These are phyloP conservation scores for Limanda limanda DNA, from an alignment of 2,113 vertebrate species.

Conservation along the genomic window DNA sequence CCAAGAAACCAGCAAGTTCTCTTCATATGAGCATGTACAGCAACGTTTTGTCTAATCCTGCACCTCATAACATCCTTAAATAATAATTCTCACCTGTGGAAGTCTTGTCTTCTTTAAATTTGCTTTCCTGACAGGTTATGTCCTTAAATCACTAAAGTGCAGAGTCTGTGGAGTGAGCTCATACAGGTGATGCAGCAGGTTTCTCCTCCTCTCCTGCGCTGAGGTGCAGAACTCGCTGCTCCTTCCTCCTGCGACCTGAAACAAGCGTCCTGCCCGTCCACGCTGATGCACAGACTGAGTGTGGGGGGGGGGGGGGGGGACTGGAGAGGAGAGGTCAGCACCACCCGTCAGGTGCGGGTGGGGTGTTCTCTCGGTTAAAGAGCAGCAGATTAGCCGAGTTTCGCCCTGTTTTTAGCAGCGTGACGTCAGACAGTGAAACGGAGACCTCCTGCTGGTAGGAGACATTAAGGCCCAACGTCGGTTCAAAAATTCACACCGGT, in stretches of 20 bases:
- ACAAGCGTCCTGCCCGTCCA: conserved; percentile 30
- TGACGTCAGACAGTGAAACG: conserved; percentile 36
- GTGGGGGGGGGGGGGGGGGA: conserved; percentile 14
- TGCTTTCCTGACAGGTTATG: conserved; percentile 2
- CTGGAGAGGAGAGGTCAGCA: conserved; percentile 61
- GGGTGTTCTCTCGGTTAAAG: conserved; percentile 53
- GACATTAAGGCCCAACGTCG: neutral
- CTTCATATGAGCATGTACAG: too few species aligned
- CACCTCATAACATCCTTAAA: neutral
- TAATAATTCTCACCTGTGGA: conserved; percentile 61
- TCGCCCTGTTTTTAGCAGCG: conserved; percentile 49
- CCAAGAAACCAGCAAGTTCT: neutral
- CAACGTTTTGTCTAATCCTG: neutral
- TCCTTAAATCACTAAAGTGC: conserved; percentile 9
- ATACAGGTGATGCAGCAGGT: conserved; percentile 19
- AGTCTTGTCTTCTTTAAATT: conserved; percentile 27
- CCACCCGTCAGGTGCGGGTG: conserved; percentile 44
- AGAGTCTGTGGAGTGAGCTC: conserved; percentile 6
- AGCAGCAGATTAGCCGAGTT: conserved; percentile 61
- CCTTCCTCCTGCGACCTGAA: conserved; percentile 4
- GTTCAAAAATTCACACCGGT: neutral
- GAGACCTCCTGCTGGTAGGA: conserved; percentile 1
- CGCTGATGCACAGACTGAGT: conserved; percentile 28
- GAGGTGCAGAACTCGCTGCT: conserved; percentile 12
- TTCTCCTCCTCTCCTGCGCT: conserved; percentile 23